Evolutionary conservation across 2,888 invertebrate species (phyloP), one percentile per base, ranked within the genome.

Genomic region (Agrotis segetum): DNA sequence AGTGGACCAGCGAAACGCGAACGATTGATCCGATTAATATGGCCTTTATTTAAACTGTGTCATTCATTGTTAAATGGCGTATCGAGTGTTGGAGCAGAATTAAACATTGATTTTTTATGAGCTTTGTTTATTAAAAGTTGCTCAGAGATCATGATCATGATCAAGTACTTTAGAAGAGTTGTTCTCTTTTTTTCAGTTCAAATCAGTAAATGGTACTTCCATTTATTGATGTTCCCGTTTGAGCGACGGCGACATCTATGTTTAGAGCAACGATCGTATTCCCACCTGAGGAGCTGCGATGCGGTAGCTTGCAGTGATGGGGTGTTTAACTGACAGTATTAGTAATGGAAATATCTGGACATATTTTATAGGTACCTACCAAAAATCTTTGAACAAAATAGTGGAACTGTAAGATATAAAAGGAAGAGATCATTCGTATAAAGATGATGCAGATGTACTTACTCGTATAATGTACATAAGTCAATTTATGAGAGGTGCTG

Each of bases 11-110:
- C 62, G 65, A 72, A 69, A 56, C 67, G 59, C 68, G 77, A 84
- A 49, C 68, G 73, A 83, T 83, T 79, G 79, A 86, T 82, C 74
- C 71, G 69, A 75, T 83, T 74, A 79, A 70, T 76, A 67, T 80
- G 80, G 72, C 83, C 80, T 81, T 82, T 81, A 72, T 83, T 83
- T 78, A 76, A 82, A 71, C 82, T 71, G 68, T 75, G 81, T 82
- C 81, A 79, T 61, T 82, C 81, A 82, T 81, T 71, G 68, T 75
- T 81, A 79, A 71, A 74, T 71, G 19, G 53, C 17, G 67, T 66
- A 81, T 75, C 79, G 49, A 66, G 49, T 74, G 65, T 49, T 70
- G 47, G 24, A 62, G 14, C 40, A 21, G n/a, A 55, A 79, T 67
- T 55, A 58, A 63, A 63, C 29, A 40, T 60, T 63, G 70, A 64